Percentiles rank a stretch among this genome's conserved stretches.
phyloP scores from a whole-genome alignment of 2,113 vertebrate genomes.

The Chaetorhynchus papuensis region DNA sequence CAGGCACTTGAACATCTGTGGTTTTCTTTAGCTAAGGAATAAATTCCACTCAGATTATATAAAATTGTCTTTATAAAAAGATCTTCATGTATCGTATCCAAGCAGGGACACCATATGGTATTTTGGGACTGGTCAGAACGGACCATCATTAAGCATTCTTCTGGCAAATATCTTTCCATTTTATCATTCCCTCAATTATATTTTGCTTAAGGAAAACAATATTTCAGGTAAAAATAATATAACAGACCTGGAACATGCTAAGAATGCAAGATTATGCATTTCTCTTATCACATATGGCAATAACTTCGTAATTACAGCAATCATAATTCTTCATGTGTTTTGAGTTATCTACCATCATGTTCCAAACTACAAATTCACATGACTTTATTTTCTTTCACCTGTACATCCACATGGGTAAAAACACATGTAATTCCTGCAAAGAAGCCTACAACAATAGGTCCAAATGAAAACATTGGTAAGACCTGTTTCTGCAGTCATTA shows the following conservation, averaged over 20 bases:
- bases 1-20: slow-evolving; percentile 61
- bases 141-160: not conserved
- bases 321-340: not conserved
- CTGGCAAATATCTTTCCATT: not conserved
- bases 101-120: slow-evolving; percentile 8
- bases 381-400: not conserved
- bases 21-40: slow-evolving; percentile 48
- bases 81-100: not conserved
- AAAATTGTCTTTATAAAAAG: slow-evolving; percentile 51
- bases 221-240: not conserved
- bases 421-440: not conserved
- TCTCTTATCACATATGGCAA: not conserved
- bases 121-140: not conserved
- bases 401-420: not conserved
- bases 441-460: not conserved
- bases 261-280: not conserved
- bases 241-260: not conserved
- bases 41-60: slow-evolving; percentile 57
- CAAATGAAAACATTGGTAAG: not conserved
- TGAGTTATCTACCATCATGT: not conserved
- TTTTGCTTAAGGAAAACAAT: not conserved
- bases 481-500: not conserved
- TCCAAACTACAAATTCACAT: not conserved
- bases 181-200: not conserved
- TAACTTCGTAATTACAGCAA: not conserved